These are phyloP conservation scores for Megaustenia siamemsis DNA, from an alignment of 2,888 invertebrate genomes.

Conservation along the genomic window DNA sequence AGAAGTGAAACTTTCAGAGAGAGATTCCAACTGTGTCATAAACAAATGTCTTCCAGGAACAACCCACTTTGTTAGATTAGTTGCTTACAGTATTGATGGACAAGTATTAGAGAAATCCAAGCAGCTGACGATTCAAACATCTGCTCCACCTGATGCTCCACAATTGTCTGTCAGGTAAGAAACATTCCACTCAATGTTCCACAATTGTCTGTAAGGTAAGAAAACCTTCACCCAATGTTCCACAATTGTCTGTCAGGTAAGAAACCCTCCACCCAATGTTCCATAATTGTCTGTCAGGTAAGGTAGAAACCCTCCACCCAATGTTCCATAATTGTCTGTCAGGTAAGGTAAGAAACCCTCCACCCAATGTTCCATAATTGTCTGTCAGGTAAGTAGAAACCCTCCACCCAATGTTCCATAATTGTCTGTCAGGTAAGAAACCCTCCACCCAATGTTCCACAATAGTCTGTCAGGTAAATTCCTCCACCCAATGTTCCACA, in stretches of 20 bases:
- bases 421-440: constrained; percentile 73
- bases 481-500: constrained; percentile 78
- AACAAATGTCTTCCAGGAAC: constrained; percentile 80
- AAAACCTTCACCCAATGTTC: constrained; percentile 76
- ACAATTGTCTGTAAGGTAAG: constrained; percentile 74
- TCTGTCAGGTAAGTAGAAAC: constrained; percentile 70
- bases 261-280: constrained; percentile 76
- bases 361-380: constrained; percentile 78
- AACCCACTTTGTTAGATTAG: constrained; percentile 77
- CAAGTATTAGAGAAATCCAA: constrained; percentile 76
- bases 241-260: constrained; percentile 76
- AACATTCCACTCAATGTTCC: constrained; percentile 69
- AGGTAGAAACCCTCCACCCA: constrained; percentile 71
- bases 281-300: constrained; percentile 77
- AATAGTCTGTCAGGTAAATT: constrained; percentile 74
- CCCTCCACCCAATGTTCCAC: constrained; percentile 78
- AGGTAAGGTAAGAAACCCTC: constrained; percentile 70
- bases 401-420: constrained; percentile 78
- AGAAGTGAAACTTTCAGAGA: constrained; percentile 75
- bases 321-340: constrained; percentile 76
- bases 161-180: constrained; percentile 74
- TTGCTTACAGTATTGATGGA: constrained; percentile 71
- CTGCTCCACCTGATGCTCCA: constrained; percentile 79
- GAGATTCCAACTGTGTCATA: constrained; percentile 78
- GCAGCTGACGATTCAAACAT: constrained; percentile 78